Conservation (phyloP, 2,888 invertebrate genomes). For the Thysanoteuthis rhombus region DNA sequence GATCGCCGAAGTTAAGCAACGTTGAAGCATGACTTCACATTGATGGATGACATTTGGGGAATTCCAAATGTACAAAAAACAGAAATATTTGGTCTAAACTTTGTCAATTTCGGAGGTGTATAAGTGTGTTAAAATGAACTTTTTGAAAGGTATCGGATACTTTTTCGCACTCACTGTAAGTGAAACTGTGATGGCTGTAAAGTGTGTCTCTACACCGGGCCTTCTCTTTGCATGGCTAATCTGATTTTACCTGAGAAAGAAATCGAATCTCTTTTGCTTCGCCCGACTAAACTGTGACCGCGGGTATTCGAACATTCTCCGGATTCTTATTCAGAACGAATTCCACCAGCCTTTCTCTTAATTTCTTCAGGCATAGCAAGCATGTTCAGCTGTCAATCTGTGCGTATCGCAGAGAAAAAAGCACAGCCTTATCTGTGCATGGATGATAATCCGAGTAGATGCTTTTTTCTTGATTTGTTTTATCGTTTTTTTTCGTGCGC, state of each 20-base stretch:
- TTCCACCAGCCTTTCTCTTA: background rate
- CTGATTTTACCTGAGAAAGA: background rate
- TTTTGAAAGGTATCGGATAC: no score
- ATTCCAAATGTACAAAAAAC: no score
- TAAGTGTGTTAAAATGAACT: no score
- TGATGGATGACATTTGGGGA: no score
- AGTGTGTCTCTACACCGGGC: background rate
- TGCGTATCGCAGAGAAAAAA: background rate
- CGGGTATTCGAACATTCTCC: background rate
- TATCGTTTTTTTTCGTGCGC: background rate
- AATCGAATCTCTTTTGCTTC: background rate
- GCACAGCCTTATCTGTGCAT: background rate
- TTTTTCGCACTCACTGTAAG: no score
- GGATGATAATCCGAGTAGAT: background rate
- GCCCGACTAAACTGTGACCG: background rate
- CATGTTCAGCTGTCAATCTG: background rate
- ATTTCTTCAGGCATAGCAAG: background rate
- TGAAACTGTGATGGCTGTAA: no score
- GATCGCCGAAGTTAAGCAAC: no score
- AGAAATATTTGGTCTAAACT: no score
- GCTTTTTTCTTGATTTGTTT: background rate
- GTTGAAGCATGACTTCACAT: no score
- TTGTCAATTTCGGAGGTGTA: no score
- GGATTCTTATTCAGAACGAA: background rate
- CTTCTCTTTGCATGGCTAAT: background rate